A percentile compares a stretch with the other conserved stretches of the same genome.
Evolutionary conservation across 2,888 invertebrate genomes (phyloP).

Genomic region (Idaea dimidiata): DNA sequence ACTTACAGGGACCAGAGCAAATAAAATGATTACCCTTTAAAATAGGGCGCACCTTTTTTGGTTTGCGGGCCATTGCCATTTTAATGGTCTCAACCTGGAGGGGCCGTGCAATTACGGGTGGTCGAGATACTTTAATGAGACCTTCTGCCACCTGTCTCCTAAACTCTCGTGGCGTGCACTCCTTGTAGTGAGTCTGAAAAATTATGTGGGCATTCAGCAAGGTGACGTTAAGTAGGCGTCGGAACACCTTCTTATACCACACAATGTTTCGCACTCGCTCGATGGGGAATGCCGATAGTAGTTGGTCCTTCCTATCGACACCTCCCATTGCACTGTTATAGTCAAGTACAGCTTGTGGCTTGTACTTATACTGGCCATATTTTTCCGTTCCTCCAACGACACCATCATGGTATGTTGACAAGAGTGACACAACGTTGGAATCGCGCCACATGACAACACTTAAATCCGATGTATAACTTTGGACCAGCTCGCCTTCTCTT

Average conservation of each 20-base stretch:
- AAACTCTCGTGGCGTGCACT: constrained; percentile 9
- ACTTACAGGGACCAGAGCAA: constrained; percentile 14
- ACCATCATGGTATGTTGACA: background rate
- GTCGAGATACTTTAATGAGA: constrained; percentile 10
- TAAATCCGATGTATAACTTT: constrained; percentile 27
- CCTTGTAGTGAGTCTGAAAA: constrained; percentile 3
- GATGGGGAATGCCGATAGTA: constrained; percentile 31
- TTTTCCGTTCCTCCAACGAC: background rate
- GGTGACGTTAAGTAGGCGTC: constrained; percentile 2
- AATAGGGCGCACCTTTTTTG: constrained; percentile 13
- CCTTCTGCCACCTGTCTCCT: constrained; percentile 11
- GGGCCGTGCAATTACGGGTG: constrained; percentile 8
- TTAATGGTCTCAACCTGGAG: constrained; percentile 9
- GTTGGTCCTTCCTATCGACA: constrained; percentile 35
- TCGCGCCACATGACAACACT: constrained; percentile 50
- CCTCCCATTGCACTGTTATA: background rate
- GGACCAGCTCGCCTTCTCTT: constrained; percentile 20
- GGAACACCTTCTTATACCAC: constrained; percentile 26
- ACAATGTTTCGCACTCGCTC: constrained; percentile 24
- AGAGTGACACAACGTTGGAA: background rate
- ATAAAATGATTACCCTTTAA: constrained; percentile 15
- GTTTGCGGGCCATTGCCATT: constrained; percentile 9
- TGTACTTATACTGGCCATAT: background rate
- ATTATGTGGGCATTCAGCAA: constrained; percentile 7
- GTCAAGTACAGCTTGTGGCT: background rate